Evolutionary conservation across 2,113 vertebrate species (phyloP), one percentile per base, ranked within the genome.

Genomic region (Limanda limanda): DNA sequence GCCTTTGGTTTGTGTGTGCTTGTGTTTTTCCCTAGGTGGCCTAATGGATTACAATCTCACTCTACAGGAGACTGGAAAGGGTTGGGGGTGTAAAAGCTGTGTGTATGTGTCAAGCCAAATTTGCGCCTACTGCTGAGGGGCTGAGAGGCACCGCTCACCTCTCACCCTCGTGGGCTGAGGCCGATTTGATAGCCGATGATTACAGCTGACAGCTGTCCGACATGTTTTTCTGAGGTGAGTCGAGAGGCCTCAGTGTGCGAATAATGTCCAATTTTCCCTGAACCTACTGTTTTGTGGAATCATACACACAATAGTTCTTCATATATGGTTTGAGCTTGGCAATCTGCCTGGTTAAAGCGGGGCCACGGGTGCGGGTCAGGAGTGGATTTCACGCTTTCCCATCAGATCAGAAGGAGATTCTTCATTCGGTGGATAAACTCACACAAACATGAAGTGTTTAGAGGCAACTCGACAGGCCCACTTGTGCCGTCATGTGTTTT

Each of bases 151-250:
- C 69, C 81, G 37, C 80, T 81, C 74, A 78, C 71, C 74, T 83
- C 76, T 86, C 59, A 59, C 73, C 74, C 58, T 5, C 10, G 64
- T 72, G 72, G 85, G 68, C 63, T 66, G 71, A 80, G 52, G 45
- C 70, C 24, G 31, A 69, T 79, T 81, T 85, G 74, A 84, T 69
- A 79, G 79, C 74, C 58, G 37, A 69, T 87, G 79, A 87, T 87
- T 78, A 78, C 55, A 67, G 74, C 69, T 74, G 91, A 86, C 84
- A 86, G 83, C 86, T 88, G 81, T 79, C 74, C 55, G 70, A 75
- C 81, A 66, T 68, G 8, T 81, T 76, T 79, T 62, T 42, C 61
- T 59, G 69, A 60, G 83, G 79, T 89, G 69, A 83, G 58, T 74
- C 45, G 47, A 74, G 86, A 3, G 71, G 76, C 63, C 42, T 25